Evolutionary conservation across 1,140 invertebrate species (phyloP), one percentile per base, ranked within the genome.

Genomic region (Tetramorium parvispinum): DNA sequence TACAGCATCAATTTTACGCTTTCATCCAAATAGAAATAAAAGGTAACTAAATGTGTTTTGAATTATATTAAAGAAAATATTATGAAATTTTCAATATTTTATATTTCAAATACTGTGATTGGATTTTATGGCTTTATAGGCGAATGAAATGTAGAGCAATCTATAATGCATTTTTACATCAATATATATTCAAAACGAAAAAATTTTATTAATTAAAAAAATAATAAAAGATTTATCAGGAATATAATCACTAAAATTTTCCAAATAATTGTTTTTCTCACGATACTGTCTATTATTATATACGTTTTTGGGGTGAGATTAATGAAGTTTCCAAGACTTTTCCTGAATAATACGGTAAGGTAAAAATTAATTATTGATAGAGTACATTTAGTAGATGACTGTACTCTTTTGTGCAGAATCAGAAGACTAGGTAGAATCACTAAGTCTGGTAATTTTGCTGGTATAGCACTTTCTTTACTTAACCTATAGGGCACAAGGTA

Each of bases 381-480:
- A 66, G 68, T 43, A 75, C 68, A 83, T 75, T 71, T 83, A 83
- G 53, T 59, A 75, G 53, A 83, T 83, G 79, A 83, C 61, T 75
- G 43, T 78, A 65, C 59, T 78, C 53, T 59, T 75, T 75, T 57
- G 71, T 75, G 53, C 37, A 43, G 53, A 75, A 57, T 37, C 49
- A 32, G 24, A 24, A 32, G 37, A 76, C 65, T 49, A 24, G 65
- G 40, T 4, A 16, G 61, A 79, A 51, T 68, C 40, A 68, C 65
- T 24, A 68, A 68, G 65, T 68, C 8, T 55, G 2, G 32, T 65
- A 49, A n/a, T 59, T 46, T 3, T 27, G 40, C 40, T 46, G 40
- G 16, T 21, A 18, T 18, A 59, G 79, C 37, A 43, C 40, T 27
- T 55, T 55, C 65, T 46, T 73, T 82, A 46, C 24, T 82, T 46